These are phyloP conservation scores for Nyctereutes procyonoides DNA, from an alignment of 2,113 vertebrate species.

Conservation along the genomic window DNA sequence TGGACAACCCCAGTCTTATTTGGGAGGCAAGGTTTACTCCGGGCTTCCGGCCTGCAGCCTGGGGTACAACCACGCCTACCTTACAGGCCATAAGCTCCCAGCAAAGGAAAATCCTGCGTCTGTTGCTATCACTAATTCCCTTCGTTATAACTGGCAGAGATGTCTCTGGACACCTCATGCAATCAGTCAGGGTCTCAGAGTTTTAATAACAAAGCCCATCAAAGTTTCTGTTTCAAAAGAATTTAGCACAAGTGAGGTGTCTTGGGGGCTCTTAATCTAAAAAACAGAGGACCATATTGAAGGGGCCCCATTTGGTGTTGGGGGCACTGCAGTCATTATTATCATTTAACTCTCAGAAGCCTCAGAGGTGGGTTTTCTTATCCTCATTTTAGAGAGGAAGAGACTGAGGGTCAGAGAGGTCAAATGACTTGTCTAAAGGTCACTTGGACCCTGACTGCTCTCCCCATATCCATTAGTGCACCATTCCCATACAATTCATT, in stretches of 20 bases:
- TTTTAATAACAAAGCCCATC: neutral
- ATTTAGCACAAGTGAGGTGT: neutral
- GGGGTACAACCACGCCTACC: neutral
- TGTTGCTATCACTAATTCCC: neutral
- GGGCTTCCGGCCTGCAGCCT: neutral
- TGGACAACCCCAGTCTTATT: conserved; percentile 33
- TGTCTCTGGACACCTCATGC: neutral
- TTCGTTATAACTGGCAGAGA: neutral
- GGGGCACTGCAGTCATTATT: too few relatives aligned
- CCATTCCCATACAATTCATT: neutral
- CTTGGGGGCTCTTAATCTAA: neutral
- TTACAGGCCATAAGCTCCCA: neutral
- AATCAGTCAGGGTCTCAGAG: neutral
- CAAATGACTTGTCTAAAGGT: neutral
- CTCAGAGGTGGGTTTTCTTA: neutral
- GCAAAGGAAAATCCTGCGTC: neutral
- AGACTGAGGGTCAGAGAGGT: neutral
- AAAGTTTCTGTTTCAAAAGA: neutral
- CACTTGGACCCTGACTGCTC: neutral
- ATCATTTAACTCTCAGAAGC: neutral
- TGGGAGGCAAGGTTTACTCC: neutral
- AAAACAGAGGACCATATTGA: neutral
- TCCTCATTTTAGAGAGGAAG: neutral
- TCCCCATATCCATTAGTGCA: neutral
- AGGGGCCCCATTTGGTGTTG: neutral